A percentile compares a stretch with the other conserved stretches of the same genome.
These are phyloP conservation scores for Drosophila gunungcola DNA, from an alignment of 1,140 invertebrate genomes.

Conservation along the genomic window DNA sequence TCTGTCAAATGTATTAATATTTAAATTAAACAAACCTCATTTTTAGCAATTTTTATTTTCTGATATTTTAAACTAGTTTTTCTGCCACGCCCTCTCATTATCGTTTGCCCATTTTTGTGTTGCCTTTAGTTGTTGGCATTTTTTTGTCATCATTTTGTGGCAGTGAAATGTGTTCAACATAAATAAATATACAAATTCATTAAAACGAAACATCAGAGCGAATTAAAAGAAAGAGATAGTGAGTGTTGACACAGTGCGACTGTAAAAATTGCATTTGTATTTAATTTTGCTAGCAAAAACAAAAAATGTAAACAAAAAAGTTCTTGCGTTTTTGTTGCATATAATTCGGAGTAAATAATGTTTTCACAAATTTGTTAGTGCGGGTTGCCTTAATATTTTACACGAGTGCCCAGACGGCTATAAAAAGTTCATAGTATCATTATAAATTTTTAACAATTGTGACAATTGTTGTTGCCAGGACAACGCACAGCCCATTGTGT, in stretches of 20 bases:
- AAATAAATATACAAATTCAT: conserved; percentile 38
- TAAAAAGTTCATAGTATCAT: conserved; percentile 72
- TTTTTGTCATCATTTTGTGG: conserved; percentile 33
- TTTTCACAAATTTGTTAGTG: conserved; percentile 42
- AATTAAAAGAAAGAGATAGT: conserved; percentile 25
- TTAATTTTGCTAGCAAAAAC: conserved; percentile 15
- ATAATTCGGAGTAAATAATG: conserved; percentile 67
- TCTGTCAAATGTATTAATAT: no score
- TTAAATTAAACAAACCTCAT: no score
- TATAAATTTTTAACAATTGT: conserved; percentile 83
- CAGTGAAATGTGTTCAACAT: conserved; percentile 44
- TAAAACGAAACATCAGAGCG: conserved; percentile 31
- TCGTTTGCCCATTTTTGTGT: conserved; percentile 15
- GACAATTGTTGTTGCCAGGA: conserved; percentile 73
- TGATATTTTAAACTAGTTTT: neutral
- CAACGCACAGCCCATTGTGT: conserved; percentile 47
- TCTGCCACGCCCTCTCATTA: neutral
- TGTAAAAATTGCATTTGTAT: conserved; percentile 13
- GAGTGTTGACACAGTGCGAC: conserved; percentile 21
- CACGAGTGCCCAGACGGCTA: conserved; percentile 56
- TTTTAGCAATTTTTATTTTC: no score
- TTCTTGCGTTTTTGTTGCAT: conserved; percentile 13
- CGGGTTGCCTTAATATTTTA: conserved; percentile 67
- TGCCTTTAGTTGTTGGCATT: conserved; percentile 9
- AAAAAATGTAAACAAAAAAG: neutral